Percentiles rank a stretch among this genome's conserved stretches.
These are phyloP conservation scores for Neodiprion lecontei DNA, from an alignment of 1,140 invertebrate species.

Conservation along the genomic window DNA sequence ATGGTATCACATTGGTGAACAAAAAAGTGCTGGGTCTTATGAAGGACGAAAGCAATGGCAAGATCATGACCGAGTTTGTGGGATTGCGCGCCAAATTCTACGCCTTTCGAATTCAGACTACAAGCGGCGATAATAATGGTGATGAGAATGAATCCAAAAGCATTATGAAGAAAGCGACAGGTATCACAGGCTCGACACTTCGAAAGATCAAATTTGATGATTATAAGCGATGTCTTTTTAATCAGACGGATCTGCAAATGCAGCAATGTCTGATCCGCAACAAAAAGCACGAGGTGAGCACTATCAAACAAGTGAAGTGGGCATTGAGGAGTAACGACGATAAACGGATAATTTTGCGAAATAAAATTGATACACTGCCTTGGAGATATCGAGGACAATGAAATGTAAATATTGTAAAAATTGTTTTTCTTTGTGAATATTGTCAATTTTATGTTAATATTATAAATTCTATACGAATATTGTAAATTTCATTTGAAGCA, in stretches of 20 bases:
- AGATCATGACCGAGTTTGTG: slow-evolving; percentile 51
- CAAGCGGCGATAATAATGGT: slow-evolving; percentile 29
- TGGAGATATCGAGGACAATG: slow-evolving; percentile 7
- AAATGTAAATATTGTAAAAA: too few species aligned
- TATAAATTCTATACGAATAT: too few species aligned
- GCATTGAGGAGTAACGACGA: slow-evolving; percentile 28
- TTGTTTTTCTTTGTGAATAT: too few species aligned
- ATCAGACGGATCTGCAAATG: slow-evolving; percentile 21
- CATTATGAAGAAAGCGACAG: too few species aligned
- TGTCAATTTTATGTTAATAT: too few species aligned
- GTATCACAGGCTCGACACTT: too few species aligned
- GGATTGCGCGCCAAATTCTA: slow-evolving; percentile 59
- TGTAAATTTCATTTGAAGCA: too few species aligned
- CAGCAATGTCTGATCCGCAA: slow-evolving; percentile 28
- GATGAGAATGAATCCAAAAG: too few species aligned
- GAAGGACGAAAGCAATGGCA: slow-evolving; percentile 59
- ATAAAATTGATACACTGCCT: slow-evolving; percentile 22
- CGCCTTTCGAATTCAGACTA: slow-evolving; percentile 38
- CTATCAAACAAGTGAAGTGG: slow-evolving; percentile 33
- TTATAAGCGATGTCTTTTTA: slow-evolving; percentile 20
- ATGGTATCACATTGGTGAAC: slow-evolving; percentile 44
- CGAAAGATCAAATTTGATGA: too few species aligned
- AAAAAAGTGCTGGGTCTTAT: slow-evolving; percentile 61
- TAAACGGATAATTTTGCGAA: slow-evolving; percentile 20
- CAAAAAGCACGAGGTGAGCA: slow-evolving; percentile 31